Evolutionary conservation across 2,113 vertebrate genomes (phyloP), one percentile per base, ranked within the genome.

Genomic region (Bettongia penicillata): DNA sequence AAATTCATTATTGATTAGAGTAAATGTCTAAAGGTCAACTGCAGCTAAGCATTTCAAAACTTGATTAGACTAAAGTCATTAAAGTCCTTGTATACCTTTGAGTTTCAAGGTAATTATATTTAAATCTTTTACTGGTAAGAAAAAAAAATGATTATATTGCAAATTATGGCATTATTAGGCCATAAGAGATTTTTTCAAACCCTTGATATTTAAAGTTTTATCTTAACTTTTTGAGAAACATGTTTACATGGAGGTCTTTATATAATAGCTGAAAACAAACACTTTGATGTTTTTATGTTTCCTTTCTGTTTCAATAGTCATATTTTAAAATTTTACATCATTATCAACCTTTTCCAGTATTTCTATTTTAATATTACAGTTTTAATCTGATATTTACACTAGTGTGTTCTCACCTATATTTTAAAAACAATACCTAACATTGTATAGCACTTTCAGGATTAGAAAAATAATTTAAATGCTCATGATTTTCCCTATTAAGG

Each of bases 1-100:
- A 96, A 97, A 96, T 96, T 96, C 93, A 95, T 97, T 97, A 96
- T 97, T 97, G 97, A 98, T 97, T 97, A 57, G 26, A 98, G 96
- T 94, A 96, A 89, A 96, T 43, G 12, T 90, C 97, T 97, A 97
- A 98, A 98, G 96, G 97, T 97, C 96, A 98, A 16, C 16, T 96
- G 51, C 92, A 97, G 61, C 91, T 96, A 96, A 97, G 93, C 94
- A 97, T 96, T 97, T 95, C 51, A 93, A 97, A 97, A 92, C 89
- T 89, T 97, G 94, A 97, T 97, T 96, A 95, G 53, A 94, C 97
- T 97, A 96, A 89, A 51, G 93, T 93, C 96, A 90, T 94, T 95
- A 96, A 96, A 96, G 49, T 96, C 95, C 93, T 77, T 96, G 93
- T 49, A 94, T 94, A 96, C 96, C 94, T 97, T 91, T 95, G 94